A percentile compares a stretch with the other conserved stretches of the same genome.
These are phyloP conservation scores for Psilopsiagon aurifrons DNA, from an alignment of 2,113 vertebrate genomes.

Conservation along the genomic window DNA sequence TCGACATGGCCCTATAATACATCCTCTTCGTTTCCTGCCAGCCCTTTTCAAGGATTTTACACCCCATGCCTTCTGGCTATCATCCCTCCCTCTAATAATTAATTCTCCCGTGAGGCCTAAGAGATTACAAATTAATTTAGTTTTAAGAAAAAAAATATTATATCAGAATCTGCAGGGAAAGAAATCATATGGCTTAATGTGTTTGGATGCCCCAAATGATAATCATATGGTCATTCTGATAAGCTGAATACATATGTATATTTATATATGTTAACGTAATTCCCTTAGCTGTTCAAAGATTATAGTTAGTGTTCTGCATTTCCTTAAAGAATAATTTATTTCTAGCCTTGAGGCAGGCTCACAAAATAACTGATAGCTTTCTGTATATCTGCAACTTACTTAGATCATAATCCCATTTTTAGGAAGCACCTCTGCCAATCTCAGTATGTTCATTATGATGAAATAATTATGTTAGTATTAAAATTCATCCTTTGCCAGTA, in stretches of 20 bases:
- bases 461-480: conserved; percentile 54
- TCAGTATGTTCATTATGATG: conserved; percentile 36
- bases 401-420: conserved; percentile 22
- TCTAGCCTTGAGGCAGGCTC: conserved; percentile 1
- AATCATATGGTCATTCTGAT: background rate
- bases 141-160: background rate
- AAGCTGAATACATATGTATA: background rate
- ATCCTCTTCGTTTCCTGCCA: background rate
- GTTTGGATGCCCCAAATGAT: background rate
- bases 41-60: background rate
- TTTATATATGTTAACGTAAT: conserved; percentile 2
- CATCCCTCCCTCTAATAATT: background rate
- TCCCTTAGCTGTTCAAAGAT: background rate
- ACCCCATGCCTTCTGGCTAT: background rate
- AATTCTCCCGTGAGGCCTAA: background rate
- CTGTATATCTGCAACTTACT: background rate
- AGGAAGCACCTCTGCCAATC: background rate
- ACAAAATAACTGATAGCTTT: conserved; percentile 24
- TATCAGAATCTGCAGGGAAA: background rate
- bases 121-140: background rate
- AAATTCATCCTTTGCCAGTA: conserved; percentile 48
- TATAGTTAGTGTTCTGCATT: background rate
- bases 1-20: background rate
- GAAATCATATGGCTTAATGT: background rate
- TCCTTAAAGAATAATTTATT: conserved; percentile 21